Evolutionary conservation across 1,140 invertebrate genomes (phyloP), one percentile per base, ranked within the genome.

Genomic region (Micrasema longulum): DNA sequence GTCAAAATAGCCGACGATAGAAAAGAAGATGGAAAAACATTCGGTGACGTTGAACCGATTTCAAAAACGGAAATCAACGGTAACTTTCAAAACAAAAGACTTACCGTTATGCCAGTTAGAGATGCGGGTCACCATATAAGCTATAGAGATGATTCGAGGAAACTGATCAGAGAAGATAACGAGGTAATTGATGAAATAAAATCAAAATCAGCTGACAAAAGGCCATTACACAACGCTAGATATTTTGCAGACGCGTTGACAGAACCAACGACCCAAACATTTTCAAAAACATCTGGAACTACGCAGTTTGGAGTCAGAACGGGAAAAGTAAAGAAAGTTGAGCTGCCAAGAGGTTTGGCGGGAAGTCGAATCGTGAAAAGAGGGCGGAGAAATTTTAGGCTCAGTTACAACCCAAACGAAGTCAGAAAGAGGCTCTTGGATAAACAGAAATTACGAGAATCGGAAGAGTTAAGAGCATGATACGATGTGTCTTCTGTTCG

Each of bases 381-480:
- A 55, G 74, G 74, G n/a, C 66, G 74, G 36, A 60, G 74, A 41
- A 76, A 76, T 23, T 76, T 63, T 55, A 72, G 71, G 47, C 48
- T 71, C 4, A 73, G 67, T 38, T 76, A 76, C 23, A 68, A 76
- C 68, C 74, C 74, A 4, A 69, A 48, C 11, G 69, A 60, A 3
- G 74, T 76, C 0, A 72, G 74, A 45, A 76, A 70, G 63, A 69
- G 74, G 31, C 67, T 76, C 0, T 55, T 76, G 23, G 74, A 73
- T n/a, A 72, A 57, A 23, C 67, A 76, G 20, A 73, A 31, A 20
- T 38, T 43, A 14, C 18, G 53, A 31, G 53, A 60, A 14, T 72
- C 69, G 22, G 65, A 50, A 48, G 71, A 71, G 10, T 9, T 16
- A 45, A 31, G 43, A 14, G n/a, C 45, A 7, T 31, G 26, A 31